Percentiles rank a stretch among this genome's conserved stretches.
phyloP scores from a whole-genome alignment of 2,113 vertebrate species.

The Chauna torquata region DNA sequence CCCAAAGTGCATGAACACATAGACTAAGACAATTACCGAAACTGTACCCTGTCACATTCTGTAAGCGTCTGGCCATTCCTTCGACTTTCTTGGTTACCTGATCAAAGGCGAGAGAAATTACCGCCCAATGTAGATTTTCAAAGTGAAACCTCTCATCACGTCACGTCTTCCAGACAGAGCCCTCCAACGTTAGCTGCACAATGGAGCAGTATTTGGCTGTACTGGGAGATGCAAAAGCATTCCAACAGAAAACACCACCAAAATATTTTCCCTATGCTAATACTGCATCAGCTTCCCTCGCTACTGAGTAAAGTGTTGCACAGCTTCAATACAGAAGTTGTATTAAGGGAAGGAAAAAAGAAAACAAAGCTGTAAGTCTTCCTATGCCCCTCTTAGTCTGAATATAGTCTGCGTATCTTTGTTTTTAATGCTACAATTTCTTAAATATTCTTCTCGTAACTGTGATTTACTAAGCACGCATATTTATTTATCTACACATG shows the following conservation, averaged over 20 bases:
- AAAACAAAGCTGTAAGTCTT: background rate
- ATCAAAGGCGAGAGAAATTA: background rate
- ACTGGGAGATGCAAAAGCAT: background rate
- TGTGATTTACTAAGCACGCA: background rate
- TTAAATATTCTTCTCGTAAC: background rate
- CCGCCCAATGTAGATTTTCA: background rate
- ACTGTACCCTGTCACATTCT: fast-evolving
- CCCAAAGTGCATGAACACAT: background rate
- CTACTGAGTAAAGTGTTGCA: background rate
- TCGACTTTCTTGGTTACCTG: fast-evolving
- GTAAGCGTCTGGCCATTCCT: background rate
- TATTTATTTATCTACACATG: background rate
- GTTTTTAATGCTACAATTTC: background rate
- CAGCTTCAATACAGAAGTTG: background rate
- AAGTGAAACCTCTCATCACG: background rate
- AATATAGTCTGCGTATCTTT: background rate
- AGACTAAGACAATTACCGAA: no score
- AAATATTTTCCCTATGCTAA: background rate
- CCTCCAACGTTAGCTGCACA: fast-evolving
- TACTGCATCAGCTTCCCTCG: background rate
- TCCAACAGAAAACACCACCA: background rate
- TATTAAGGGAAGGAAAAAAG: background rate
- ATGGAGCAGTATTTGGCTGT: fast-evolving
- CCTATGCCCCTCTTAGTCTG: background rate
- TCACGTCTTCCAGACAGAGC: background rate